These are phyloP conservation scores for Thera obeliscata DNA, from an alignment of 2,888 invertebrate species.

Conservation along the genomic window DNA sequence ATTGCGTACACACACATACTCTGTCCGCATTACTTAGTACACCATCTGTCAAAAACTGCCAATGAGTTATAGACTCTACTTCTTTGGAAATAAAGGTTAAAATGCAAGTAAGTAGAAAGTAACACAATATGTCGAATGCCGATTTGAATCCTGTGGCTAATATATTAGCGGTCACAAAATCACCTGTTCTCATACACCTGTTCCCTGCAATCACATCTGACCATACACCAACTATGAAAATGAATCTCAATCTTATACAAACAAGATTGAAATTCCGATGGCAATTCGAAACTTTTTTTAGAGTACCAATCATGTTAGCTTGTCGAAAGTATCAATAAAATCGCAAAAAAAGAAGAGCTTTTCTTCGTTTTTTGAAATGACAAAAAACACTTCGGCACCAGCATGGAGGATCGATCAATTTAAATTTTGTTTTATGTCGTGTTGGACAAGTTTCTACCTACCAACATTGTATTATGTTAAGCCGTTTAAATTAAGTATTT, in stretches of 20 bases:
- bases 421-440: slow-evolving; percentile 12
- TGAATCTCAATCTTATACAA: neutral
- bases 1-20: slow-evolving; percentile 51
- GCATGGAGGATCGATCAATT: slow-evolving; percentile 10
- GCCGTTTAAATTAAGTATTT: slow-evolving; percentile 11
- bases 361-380: slow-evolving; percentile 60
- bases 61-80: slow-evolving; percentile 45
- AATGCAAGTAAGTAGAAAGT: slow-evolving; percentile 50
- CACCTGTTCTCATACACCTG: slow-evolving; percentile 82
- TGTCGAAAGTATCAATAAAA: slow-evolving; percentile 62
- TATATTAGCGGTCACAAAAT: slow-evolving; percentile 79
- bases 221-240: slow-evolving; percentile 45
- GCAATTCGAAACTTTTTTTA: slow-evolving; percentile 45
- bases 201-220: slow-evolving; percentile 80
- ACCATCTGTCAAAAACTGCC: slow-evolving; percentile 56
- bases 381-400: slow-evolving; percentile 36
- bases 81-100: slow-evolving; percentile 26
- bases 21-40: slow-evolving; percentile 47
- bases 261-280: slow-evolving; percentile 43
- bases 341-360: slow-evolving; percentile 46
- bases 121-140: slow-evolving; percentile 70
- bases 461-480: slow-evolving; percentile 21
- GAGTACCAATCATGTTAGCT: slow-evolving; percentile 55
- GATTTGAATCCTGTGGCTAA: slow-evolving; percentile 75
- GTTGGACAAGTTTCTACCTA: neutral